phyloP scores from a whole-genome alignment of 1,140 invertebrate species.

The Drosophila arawakana region DNA sequence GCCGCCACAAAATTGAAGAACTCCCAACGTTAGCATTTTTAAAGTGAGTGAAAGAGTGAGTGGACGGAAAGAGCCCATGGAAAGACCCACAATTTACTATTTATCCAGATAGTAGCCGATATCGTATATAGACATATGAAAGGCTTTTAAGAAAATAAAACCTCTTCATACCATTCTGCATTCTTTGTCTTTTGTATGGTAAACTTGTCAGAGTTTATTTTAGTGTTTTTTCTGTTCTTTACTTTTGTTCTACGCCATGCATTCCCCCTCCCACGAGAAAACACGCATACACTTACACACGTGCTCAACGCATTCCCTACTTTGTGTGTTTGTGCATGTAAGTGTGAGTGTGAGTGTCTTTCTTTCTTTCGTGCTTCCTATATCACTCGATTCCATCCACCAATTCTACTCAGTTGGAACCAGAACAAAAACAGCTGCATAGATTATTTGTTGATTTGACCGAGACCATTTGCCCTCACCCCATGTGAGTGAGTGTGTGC shows the following conservation, averaged over 20 bases:
- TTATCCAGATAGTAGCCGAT: background rate
- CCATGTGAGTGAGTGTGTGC: background rate
- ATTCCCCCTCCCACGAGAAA: background rate
- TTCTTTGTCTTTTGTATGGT: conserved; percentile 25
- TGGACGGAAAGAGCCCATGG: background rate
- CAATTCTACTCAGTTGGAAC: conserved; percentile 19
- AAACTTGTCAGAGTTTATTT: conserved; percentile 33
- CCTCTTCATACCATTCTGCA: conserved; percentile 3
- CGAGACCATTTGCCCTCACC: conserved; percentile 8
- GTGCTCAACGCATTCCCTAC: background rate
- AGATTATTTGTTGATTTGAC: conserved; percentile 30
- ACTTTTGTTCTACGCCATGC: conserved; percentile 17
- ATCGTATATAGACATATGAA: conserved; percentile 4
- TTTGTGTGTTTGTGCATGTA: background rate
- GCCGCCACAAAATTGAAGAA: conserved; percentile 22
- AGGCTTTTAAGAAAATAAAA: background rate
- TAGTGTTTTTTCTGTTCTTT: conserved; percentile 27
- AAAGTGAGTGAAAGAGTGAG: conserved; percentile 7
- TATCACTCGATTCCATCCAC: conserved; percentile 19
- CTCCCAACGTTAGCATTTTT: conserved; percentile 41
- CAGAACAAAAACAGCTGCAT: conserved; percentile 13
- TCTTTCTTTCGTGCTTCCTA: conserved; percentile 8
- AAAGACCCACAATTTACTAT: background rate
- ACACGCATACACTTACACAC: conserved; percentile 6
- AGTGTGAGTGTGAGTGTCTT: conserved; percentile 11